Conservation (phyloP, 2,113 vertebrate genomes). For the Irena cyanogastra region DNA sequence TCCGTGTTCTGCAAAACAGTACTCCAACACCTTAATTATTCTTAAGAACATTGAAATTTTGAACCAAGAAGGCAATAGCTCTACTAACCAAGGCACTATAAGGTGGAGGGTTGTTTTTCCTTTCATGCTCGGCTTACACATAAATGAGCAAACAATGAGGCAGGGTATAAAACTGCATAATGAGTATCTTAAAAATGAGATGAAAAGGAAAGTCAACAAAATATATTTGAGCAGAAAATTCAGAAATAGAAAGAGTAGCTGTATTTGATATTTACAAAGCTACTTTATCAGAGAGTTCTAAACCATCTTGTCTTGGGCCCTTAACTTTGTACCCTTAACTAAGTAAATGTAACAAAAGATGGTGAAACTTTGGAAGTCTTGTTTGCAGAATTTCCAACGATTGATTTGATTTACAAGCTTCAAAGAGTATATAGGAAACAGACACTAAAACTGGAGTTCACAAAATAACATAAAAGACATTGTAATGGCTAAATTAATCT, state of each 20-base stretch:
- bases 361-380: background rate
- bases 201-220: background rate
- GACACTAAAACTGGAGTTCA: background rate
- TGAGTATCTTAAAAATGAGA: background rate
- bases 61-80: background rate
- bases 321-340: background rate
- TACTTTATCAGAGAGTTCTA: background rate
- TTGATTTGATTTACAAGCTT: background rate
- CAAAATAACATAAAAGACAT: background rate
- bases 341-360: background rate
- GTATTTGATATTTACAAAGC: background rate
- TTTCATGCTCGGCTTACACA: background rate
- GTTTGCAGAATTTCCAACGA: rapidly evolving
- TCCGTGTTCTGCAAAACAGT: background rate
- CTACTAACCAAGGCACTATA: background rate
- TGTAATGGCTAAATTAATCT: background rate
- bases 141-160: background rate
- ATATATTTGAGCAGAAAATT: background rate
- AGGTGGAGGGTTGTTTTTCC: background rate
- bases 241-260: background rate
- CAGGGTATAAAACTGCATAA: background rate
- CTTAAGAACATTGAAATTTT: background rate
- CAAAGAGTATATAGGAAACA: background rate
- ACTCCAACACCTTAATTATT: rapidly evolving
- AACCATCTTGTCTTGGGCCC: background rate